Evolutionary conservation across 35 echinoderm and acorn worm species (phyloP), one percentile per base, ranked within the genome.

Genomic region (Amphiura filiformis): DNA sequence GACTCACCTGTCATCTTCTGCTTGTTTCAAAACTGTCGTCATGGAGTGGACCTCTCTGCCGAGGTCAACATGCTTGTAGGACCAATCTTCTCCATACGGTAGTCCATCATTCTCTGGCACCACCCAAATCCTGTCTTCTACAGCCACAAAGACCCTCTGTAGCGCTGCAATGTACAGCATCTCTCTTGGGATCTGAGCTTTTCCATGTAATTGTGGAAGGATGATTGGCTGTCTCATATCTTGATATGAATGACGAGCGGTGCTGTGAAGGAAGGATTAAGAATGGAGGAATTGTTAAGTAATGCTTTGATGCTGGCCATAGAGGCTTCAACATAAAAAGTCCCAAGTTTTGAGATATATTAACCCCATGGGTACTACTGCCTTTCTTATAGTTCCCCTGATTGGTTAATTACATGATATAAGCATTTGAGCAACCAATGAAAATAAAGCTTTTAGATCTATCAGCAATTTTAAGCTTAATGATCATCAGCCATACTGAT

Each of bases 151-250:
- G 38, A 97, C 92, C 82, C 87, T 80, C 82, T 89, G 84, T 23
- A 87, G 91, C 14, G 47, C 44, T 2, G 88, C 56, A 26, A 97
- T 91, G 81, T 93, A 89, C 13, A 90, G 37, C 88, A 97, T 97
- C 61, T 37, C 31, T n/a, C 70, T 86, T 34, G 88, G 41, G 0
- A 76, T 65, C 57, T 88, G 88, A 0, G 82, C 49, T 57, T 89
- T 97, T 40, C 92, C 89, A 65, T 85, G 52, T 30, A 80, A 91
- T 40, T 81, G 91, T 33, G 92, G 89, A n/a, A 88, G 80, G 18
- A 39, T 64, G 44, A 93, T 65, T 13, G 57, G 79, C 20, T 81
- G 75, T 22, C 87, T 36, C 28, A 83, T 79, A n/a, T 84, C 81
- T 35, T 81, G 81, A 65, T 88, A 88, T 28, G 39, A 38, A 64